Evolutionary conservation across 1,140 invertebrate genomes (phyloP).

Genomic region (Sweltsa coloradensis): DNA sequence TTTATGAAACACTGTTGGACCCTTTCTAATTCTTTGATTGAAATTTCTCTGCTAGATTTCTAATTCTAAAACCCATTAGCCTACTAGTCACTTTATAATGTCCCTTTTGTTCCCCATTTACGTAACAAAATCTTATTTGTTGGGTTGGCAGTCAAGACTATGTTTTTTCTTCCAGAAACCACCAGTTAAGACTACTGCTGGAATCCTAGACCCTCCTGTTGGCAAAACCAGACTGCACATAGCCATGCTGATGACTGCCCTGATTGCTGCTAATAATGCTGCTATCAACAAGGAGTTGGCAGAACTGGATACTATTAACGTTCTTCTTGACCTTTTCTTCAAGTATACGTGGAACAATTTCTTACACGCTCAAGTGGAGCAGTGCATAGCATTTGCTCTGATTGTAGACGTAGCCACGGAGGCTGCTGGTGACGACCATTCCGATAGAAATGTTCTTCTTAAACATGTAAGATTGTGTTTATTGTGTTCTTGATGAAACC

Average conservation of each 20-base stretch:
- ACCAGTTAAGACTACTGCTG: conserved; percentile 48
- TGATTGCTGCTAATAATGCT: conserved; percentile 51
- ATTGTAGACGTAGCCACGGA: conserved; percentile 23
- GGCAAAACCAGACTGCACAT: conserved; percentile 65
- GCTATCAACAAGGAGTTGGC: conserved; percentile 39
- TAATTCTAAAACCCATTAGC: too few species aligned
- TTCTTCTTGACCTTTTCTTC: conserved; percentile 68
- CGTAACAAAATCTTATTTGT: too few species aligned
- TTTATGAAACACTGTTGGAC: too few species aligned
- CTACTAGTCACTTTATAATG: too few species aligned
- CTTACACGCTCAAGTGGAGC: conserved; percentile 71
- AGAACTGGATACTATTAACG: conserved; percentile 42
- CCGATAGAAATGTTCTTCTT: conserved; percentile 34
- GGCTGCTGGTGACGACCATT: conserved; percentile 29
- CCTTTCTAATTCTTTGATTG: too few species aligned
- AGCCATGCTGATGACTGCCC: conserved; percentile 52
- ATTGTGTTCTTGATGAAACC: too few species aligned
- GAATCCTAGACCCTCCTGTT: conserved; percentile 53
- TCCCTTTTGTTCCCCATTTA: too few species aligned
- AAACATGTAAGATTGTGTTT: conserved; percentile 42
- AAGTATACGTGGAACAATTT: conserved; percentile 80
- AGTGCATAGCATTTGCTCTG: conserved; percentile 55
- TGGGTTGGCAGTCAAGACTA: too few species aligned
- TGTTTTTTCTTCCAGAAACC: conserved; percentile 36
- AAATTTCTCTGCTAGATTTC: too few species aligned